These are phyloP conservation scores for Platygyra sinensis DNA, from an alignment of 64 coral and sea anemone genomes.

Conservation along the genomic window DNA sequence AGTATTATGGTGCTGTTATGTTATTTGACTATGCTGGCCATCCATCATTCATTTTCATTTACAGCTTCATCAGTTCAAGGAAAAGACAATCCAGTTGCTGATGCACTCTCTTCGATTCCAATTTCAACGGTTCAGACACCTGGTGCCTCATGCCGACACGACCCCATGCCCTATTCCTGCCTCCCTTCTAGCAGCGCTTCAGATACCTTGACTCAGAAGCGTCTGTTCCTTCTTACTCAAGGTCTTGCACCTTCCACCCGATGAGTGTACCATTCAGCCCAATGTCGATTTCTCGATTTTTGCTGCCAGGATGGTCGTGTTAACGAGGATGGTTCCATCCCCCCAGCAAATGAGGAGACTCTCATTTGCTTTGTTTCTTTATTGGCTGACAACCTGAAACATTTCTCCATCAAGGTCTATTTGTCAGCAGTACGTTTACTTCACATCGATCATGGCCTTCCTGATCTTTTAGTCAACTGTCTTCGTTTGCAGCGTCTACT, in stretches of 20 bases:
- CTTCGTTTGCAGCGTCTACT: no score
- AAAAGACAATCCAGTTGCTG: no score
- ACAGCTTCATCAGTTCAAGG: no score
- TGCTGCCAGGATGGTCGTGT: neutral
- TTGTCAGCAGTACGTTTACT: no score
- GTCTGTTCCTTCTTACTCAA: neutral
- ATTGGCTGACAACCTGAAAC: neutral
- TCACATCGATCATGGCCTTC: no score
- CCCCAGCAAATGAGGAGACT: constrained; percentile 8
- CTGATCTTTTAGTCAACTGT: no score
- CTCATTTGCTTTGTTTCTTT: neutral
- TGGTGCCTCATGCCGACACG: constrained; percentile 3
- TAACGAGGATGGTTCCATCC: neutral
- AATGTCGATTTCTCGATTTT: neutral
- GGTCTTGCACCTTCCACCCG: constrained; percentile 13
- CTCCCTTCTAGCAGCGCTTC: neutral
- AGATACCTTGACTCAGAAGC: neutral
- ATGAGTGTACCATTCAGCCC: neutral
- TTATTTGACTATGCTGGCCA: neutral
- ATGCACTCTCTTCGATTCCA: constrained; percentile 37
- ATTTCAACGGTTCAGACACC: constrained; percentile 7
- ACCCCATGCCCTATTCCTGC: neutral
- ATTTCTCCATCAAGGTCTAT: neutral
- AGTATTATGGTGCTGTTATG: constrained; percentile 16
- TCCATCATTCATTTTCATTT: constrained; percentile 2